Evolutionary conservation across 1,140 invertebrate genomes (phyloP), one percentile per base, ranked within the genome.

Genomic region (Atta texana): DNA sequence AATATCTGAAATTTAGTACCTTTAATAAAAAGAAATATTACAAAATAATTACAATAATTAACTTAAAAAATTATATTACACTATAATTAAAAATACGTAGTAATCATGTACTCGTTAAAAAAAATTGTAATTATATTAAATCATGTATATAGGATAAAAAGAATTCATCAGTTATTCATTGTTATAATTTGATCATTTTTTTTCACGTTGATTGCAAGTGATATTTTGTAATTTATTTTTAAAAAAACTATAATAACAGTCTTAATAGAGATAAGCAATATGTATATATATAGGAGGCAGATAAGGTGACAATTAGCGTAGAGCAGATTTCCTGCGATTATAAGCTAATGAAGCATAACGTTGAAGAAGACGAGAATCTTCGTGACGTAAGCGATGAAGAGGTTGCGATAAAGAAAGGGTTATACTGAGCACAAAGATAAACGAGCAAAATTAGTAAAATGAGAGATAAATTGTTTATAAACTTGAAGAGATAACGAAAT

Each of bases 291-390:
- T 44, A 80, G 2, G 28, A 24, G 28, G 28, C 8, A 68, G 49
- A 68, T 51, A 80, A 80, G 28, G 16, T 69, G 63, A 39, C 28
- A 66, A 69, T 69, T 69, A 69, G 31, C 74, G 21, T 76, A 31
- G n/a, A 24, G 51, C 31, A 80, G n/a, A 68, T 66, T 66, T 18
- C 44, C 18, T 12, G 24, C 3, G 44, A 78, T 78, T 66, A 78
- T 61, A 12, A 78, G 39, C 24, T 80, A 68, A 80, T 80, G 63
- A 80, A 80, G 77, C 64, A 69, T 18, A 68, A 78, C 57, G 16
- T 5, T 28, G 77, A 69, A 80, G 77, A 80, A 80, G 77, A 80
- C 7, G 34, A 68, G 77, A 80, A 10, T n/a, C 75, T 77, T 77
- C 39, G 7, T 76, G 28, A 57, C 53, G 28, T 49, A 18, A 5